Evolutionary conservation across 1,140 invertebrate genomes (phyloP).

Genomic region (Euura lappo): DNA sequence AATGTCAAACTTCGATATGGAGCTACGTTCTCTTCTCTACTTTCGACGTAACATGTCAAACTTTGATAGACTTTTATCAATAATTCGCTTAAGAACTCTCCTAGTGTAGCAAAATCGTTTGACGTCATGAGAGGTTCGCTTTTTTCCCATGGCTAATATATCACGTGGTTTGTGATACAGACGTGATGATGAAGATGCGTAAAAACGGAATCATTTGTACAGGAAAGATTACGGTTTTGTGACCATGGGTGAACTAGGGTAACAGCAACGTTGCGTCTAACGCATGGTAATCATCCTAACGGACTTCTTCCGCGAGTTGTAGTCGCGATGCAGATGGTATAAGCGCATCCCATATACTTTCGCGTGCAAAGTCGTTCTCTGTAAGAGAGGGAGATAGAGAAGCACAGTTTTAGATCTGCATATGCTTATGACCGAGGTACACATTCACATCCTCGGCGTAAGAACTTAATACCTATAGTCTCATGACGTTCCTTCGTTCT

Average conservation of each 20-base stretch:
- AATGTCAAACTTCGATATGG: too few species aligned
- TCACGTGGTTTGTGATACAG: background rate
- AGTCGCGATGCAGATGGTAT: slow-evolving; percentile 23
- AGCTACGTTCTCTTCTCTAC: too few species aligned
- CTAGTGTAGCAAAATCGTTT: too few species aligned
- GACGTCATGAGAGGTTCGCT: too few species aligned
- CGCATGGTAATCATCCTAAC: slow-evolving; percentile 50
- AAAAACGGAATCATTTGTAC: background rate
- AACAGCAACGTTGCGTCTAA: slow-evolving; percentile 26
- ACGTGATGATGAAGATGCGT: background rate
- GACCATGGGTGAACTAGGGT: slow-evolving; percentile 9
- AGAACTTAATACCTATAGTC: background rate
- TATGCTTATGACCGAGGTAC: background rate
- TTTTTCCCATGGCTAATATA: too few species aligned
- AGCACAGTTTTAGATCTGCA: background rate
- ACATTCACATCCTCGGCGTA: background rate
- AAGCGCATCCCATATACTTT: slow-evolving; percentile 25
- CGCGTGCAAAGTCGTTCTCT: slow-evolving; percentile 11
- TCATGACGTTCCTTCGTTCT: background rate
- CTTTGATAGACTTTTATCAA: too few species aligned
- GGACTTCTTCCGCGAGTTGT: slow-evolving; percentile 38
- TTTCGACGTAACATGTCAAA: too few species aligned
- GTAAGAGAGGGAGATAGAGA: background rate
- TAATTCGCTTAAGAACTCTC: too few species aligned
- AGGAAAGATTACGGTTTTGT: slow-evolving; percentile 12